A percentile compares a stretch with the other conserved stretches of the same genome.
Evolutionary conservation across 2,888 invertebrate species (phyloP).

Genomic region (Podotricha telesiphe): DNA sequence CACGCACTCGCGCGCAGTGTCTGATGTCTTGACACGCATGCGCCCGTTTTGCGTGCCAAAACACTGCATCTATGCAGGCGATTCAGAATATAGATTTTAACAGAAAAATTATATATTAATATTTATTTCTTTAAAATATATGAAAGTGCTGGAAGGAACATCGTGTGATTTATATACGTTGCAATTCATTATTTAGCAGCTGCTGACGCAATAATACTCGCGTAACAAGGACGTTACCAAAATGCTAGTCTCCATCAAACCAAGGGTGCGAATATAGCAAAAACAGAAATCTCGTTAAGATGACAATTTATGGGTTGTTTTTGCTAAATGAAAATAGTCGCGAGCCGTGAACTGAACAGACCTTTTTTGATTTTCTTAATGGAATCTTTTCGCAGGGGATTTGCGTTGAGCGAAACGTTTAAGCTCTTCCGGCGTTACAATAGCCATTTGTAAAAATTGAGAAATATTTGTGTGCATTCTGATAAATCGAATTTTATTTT

Average conservation of each 20-base stretch:
- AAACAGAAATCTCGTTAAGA: conserved; percentile 84
- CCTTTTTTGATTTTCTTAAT: conserved; percentile 84
- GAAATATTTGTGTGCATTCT: not conserved
- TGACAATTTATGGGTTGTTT: conserved; percentile 84
- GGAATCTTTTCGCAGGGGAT: conserved; percentile 82
- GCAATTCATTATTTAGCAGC: conserved; percentile 25
- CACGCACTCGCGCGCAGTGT: conserved; percentile 78
- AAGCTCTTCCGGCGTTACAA: conserved; percentile 60
- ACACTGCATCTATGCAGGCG: conserved; percentile 61
- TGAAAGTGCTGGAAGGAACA: conserved; percentile 9
- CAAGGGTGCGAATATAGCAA: conserved; percentile 78
- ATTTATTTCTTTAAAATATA: conserved; percentile 19
- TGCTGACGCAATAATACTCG: conserved; percentile 62
- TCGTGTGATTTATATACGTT: not conserved
- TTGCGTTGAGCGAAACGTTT: conserved; percentile 75
- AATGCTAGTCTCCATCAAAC: conserved; percentile 53
- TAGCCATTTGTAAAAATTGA: conserved; percentile 25
- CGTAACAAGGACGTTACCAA: conserved; percentile 58
- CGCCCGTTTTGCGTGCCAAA: conserved; percentile 71
- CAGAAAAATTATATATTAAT: conserved; percentile 36
- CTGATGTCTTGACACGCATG: conserved; percentile 71
- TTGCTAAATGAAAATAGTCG: conserved; percentile 84
- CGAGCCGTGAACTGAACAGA: conserved; percentile 75
- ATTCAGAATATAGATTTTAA: conserved; percentile 46
- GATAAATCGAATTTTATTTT: not conserved